Percentiles rank a stretch among this genome's conserved stretches.
Conservation (phyloP, 53 echinoderm and acorn worm genomes). For the Antedon mediterranea region DNA sequence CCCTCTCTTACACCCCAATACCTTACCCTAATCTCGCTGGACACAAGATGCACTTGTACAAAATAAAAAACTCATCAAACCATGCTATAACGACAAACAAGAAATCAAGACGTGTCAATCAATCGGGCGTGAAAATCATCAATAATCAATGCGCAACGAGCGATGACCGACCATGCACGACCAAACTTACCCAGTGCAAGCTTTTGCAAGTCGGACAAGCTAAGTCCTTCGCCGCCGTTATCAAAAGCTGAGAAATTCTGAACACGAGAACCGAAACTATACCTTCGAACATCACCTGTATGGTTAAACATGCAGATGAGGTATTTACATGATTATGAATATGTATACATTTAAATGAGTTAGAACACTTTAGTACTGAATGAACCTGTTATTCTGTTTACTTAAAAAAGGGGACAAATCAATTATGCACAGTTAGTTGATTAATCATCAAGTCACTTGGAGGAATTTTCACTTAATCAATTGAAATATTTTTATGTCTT, state of each 20-base stretch:
- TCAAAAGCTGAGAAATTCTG: constrained; percentile 38
- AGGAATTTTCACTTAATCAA: too few relatives aligned
- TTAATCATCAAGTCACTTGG: too few relatives aligned
- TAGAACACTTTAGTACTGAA: too few relatives aligned
- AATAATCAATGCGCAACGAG: background rate
- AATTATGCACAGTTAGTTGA: too few relatives aligned
- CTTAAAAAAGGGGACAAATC: too few relatives aligned
- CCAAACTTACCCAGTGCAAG: constrained; percentile 63
- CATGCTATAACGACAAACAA: background rate
- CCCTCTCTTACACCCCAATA: too few relatives aligned
- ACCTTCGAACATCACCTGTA: constrained; percentile 71
- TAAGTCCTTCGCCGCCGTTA: constrained; percentile 49
- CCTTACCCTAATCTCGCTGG: too few relatives aligned
- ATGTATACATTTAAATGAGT: background rate
- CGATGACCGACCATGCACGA: background rate
- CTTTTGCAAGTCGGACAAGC: constrained; percentile 50
- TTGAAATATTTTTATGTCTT: too few relatives aligned
- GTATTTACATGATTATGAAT: background rate
- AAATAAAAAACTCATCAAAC: too few relatives aligned
- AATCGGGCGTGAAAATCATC: background rate
- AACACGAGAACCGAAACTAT: constrained; percentile 92
- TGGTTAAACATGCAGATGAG: constrained; percentile 1
- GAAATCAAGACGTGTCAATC: background rate
- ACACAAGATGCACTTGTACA: too few relatives aligned
- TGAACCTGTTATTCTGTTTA: too few relatives aligned